phyloP scores from a whole-genome alignment of 2,888 invertebrate species.

The Heliconius hortense region DNA sequence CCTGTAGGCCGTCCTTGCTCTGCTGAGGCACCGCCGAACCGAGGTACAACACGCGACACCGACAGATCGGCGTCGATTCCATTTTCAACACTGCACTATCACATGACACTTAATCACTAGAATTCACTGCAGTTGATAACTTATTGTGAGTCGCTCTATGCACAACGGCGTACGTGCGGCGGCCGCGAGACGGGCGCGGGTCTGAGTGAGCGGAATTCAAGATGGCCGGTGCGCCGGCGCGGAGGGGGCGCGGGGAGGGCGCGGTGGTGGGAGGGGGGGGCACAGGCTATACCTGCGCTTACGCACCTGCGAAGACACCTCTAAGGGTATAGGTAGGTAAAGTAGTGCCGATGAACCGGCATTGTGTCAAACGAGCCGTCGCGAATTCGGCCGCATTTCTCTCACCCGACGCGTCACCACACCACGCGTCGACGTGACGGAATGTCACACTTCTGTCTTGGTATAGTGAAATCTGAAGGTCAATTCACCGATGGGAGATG shows the following conservation, averaged over 20 bases:
- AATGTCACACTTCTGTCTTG: slow-evolving; percentile 68
- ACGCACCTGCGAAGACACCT: slow-evolving; percentile 74
- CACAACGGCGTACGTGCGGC: slow-evolving; percentile 64
- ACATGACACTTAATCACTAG: slow-evolving; percentile 73
- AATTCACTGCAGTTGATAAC: slow-evolving; percentile 58
- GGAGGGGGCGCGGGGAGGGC: slow-evolving; percentile 45
- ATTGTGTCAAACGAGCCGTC: slow-evolving; percentile 76
- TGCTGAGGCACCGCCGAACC: slow-evolving; percentile 98
- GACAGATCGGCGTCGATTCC: slow-evolving; percentile 96
- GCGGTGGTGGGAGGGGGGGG: slow-evolving; percentile 39
- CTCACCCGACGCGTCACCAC: slow-evolving; percentile 59
- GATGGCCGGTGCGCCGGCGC: slow-evolving; percentile 63
- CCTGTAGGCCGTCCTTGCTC: slow-evolving; percentile 98
- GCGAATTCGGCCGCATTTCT: slow-evolving; percentile 80
- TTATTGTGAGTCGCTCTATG: slow-evolving; percentile 49
- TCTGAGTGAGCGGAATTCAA: slow-evolving; percentile 80
- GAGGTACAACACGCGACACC: slow-evolving; percentile 97
- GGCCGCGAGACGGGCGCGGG: slow-evolving; percentile 75
- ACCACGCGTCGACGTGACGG: slow-evolving; percentile 63
- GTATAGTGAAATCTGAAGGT: slow-evolving; percentile 76
- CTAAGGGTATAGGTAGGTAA: slow-evolving; percentile 46
- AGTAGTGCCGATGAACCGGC: slow-evolving; percentile 74
- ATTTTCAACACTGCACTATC: slow-evolving; percentile 75
- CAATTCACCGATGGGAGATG: slow-evolving; percentile 58
- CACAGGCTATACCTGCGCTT: slow-evolving; percentile 65